Percentiles rank a stretch among this genome's conserved stretches.
phyloP scores from a whole-genome alignment of 2,797 vertebrate species.

The Hylomyscus alleni region DNA sequence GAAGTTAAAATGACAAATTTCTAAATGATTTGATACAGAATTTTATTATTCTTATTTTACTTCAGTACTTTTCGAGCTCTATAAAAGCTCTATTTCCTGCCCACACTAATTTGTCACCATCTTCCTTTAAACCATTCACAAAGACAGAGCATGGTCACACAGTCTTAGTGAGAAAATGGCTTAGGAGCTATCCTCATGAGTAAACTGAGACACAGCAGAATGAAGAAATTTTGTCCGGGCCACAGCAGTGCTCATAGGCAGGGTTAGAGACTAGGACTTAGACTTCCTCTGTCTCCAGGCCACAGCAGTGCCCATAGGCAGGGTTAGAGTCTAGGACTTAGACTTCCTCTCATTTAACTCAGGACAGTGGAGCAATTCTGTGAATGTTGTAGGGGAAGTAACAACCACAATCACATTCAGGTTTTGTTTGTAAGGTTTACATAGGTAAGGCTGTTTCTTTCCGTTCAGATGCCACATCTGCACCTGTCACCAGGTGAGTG shows the following conservation, averaged over 20 bases:
- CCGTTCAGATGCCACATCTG: slow-evolving; percentile 60
- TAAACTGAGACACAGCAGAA: neutral
- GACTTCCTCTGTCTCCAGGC: rapidly evolving
- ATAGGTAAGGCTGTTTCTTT: slow-evolving; percentile 69
- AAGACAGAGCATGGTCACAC: neutral
- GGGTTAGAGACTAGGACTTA: neutral
- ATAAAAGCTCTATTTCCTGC: slow-evolving; percentile 38
- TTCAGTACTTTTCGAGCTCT: slow-evolving; percentile 31
- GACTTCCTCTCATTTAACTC: neutral
- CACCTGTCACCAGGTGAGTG: slow-evolving; percentile 58
- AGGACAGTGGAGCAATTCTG: slow-evolving; percentile 5
- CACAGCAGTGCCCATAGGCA: neutral
- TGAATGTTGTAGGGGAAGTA: slow-evolving; percentile 37
- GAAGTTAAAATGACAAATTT: slow-evolving; percentile 59
- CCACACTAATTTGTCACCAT: slow-evolving; percentile 10
- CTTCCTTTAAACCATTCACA: neutral
- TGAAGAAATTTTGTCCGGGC: neutral
- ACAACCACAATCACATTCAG: slow-evolving; percentile 59
- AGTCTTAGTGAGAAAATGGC: neutral
- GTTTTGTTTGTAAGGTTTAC: slow-evolving; percentile 53
- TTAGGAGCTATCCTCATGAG: slow-evolving; percentile 4
- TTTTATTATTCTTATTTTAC: slow-evolving; percentile 58
- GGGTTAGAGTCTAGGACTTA: neutral
- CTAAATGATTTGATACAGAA: slow-evolving; percentile 49
- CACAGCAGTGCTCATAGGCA: neutral